Conservation (phyloP, 2,888 invertebrate species). For the Deilephila porcellus region DNA sequence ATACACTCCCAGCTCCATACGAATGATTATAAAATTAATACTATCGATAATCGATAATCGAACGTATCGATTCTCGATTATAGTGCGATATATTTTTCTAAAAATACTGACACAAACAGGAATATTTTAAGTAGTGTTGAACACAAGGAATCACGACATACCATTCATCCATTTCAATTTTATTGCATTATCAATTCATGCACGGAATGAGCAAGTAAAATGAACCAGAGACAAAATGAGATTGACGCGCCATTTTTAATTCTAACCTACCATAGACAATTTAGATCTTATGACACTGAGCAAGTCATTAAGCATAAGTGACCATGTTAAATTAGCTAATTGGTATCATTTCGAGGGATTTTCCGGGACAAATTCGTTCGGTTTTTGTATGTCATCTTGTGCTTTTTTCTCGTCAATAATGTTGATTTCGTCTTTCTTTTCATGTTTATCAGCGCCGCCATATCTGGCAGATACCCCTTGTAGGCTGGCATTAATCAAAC, state of each 20-base stretch:
- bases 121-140: no score
- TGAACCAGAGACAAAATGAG: no score
- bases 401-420: slow-evolving; percentile 47
- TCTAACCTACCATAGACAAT: not conserved
- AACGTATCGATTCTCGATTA: no score
- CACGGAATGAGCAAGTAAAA: no score
- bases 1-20: not conserved
- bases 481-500: slow-evolving; percentile 52
- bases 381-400: slow-evolving; percentile 37
- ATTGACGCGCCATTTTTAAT: no score
- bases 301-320: not conserved
- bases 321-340: not conserved
- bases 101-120: no score
- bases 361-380: slow-evolving; percentile 24
- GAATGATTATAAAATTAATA: no score
- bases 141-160: no score
- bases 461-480: slow-evolving; percentile 26
- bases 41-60: no score
- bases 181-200: no score
- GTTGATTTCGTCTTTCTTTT: slow-evolving; percentile 42
- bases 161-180: no score
- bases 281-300: not conserved
- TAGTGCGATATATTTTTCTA: no score
- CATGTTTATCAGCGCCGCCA: slow-evolving; percentile 29
- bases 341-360: not conserved